Evolutionary conservation across 2,888 invertebrate species (phyloP), one percentile per base, ranked within the genome.

Genomic region (Ophion ellenae): DNA sequence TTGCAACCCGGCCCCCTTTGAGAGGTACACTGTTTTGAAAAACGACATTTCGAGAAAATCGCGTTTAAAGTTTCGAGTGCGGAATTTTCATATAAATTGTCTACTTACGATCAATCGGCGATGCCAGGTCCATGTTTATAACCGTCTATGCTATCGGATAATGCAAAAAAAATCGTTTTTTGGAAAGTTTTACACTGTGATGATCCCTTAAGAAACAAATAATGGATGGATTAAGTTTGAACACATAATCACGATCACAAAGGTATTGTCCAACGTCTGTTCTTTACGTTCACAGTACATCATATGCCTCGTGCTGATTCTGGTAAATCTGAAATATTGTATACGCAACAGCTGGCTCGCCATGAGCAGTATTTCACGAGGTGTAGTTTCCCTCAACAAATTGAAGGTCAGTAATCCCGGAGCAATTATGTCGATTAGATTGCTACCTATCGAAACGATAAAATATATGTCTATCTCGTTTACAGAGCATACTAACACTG

Each of bases 401-500:
- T 87, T 91, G 7, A 92, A 92, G 88, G 91, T 91, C 83, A 10
- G 53, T 28, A 67, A 61, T 36, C 9, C 40, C 28, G 20, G 2
- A 53, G 40, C 57, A 10, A 79, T 45, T 2, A 47, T 61, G 14
- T 32, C 14, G 63, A 70, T 69, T 28, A 63, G 17, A 70, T 78
- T 45, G 2, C 28, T 28, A 57, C 64, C 20, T 28, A 20, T 53
- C 5, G n/a, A 81, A 71, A 59, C 7, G 32, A 32, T 70, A 59
- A 47, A 75, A 63, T 59, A 57, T 66, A 14, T 40, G 40, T 59
- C 47, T 64, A 24, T 11, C 5, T 61, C 59, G 83, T 59, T 82
- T 88, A 75, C 85, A 94, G 94, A 89, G 90, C 66, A 90, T 95
- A 53, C 90, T 95, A 75, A 90, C 92, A 63, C 87, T 94, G 90